Percentiles rank a stretch among this genome's conserved stretches.
Evolutionary conservation across 1,140 invertebrate genomes (phyloP).

Genomic region (Drepana arcuata): DNA sequence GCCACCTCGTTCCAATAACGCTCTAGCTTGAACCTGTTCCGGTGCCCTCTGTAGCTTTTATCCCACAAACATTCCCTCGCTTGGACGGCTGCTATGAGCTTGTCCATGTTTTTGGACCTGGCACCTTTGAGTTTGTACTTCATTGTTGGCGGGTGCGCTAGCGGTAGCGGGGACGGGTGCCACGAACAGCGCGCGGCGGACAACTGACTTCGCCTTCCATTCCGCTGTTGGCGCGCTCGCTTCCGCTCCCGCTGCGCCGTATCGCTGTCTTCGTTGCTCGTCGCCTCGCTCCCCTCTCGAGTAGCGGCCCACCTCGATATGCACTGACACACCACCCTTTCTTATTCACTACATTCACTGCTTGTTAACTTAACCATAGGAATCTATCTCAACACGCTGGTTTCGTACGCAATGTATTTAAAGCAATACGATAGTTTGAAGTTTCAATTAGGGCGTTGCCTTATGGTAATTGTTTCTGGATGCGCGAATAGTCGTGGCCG

Average conservation of each 20-base stretch:
- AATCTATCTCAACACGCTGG: neutral
- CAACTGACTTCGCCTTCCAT: conserved; percentile 24
- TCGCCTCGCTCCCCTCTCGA: conserved; percentile 37
- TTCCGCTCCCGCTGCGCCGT: conserved; percentile 18
- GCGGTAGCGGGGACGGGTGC: conserved; percentile 25
- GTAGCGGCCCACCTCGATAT: conserved; percentile 31
- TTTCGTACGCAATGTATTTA: neutral
- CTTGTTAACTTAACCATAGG: conserved; percentile 3
- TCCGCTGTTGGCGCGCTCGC: conserved; percentile 18
- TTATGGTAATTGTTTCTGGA: no score
- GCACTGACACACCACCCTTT: no score
- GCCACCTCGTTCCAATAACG: conserved; percentile 65
- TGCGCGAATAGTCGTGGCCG: conserved; percentile 16
- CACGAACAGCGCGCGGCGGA: conserved; percentile 28
- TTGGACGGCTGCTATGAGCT: conserved; percentile 57
- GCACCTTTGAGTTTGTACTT: conserved; percentile 46
- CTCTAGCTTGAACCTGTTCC: conserved; percentile 61
- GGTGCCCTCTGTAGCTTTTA: conserved; percentile 54
- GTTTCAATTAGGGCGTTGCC: neutral
- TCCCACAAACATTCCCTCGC: conserved; percentile 64
- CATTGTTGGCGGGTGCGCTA: conserved; percentile 45
- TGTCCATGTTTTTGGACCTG: conserved; percentile 53
- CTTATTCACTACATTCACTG: conserved; percentile 23
- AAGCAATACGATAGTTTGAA: neutral
- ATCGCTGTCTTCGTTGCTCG: conserved; percentile 39